Percentiles rank a stretch among this genome's conserved stretches.
These are phyloP conservation scores for Globicephala melas DNA, from an alignment of 2,113 vertebrate species.

Conservation along the genomic window DNA sequence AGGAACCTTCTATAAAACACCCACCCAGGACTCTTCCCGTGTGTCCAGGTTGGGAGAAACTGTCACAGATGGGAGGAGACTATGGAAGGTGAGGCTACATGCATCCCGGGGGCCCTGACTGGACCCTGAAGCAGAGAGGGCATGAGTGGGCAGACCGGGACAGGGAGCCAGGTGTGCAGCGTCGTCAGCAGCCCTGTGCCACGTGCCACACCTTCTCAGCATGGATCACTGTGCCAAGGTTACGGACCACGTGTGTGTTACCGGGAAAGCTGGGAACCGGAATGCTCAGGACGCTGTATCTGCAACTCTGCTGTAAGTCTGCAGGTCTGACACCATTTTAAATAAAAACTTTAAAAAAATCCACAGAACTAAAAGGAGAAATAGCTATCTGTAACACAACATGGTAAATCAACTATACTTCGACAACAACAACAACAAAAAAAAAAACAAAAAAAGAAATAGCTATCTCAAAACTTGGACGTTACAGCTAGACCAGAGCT, in stretches of 20 bases:
- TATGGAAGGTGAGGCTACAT: not conserved
- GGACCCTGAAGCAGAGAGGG: not conserved
- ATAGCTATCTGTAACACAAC: too few relatives aligned
- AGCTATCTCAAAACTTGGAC: not conserved
- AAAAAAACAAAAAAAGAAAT: too few relatives aligned
- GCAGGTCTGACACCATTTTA: not conserved
- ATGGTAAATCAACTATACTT: too few relatives aligned
- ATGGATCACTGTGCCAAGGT: not conserved
- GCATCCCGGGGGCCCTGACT: not conserved
- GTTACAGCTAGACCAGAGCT: not conserved
- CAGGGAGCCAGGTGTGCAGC: not conserved
- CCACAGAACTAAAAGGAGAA: not conserved
- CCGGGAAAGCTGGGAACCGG: too few relatives aligned
- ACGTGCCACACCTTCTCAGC: too few relatives aligned
- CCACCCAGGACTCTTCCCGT: not conserved
- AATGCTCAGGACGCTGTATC: too few relatives aligned
- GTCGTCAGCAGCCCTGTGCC: too few relatives aligned
- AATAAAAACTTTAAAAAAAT: rapidly evolving
- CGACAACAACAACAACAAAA: too few relatives aligned
- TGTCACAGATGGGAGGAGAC: not conserved
- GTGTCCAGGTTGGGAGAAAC: not conserved
- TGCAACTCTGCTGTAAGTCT: not conserved
- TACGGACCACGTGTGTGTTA: rapidly evolving
- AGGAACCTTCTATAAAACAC: not conserved
- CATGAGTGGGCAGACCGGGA: not conserved